These are phyloP conservation scores for Trachymyrmex cornetzi DNA, from an alignment of 1,140 invertebrate species.

Conservation along the genomic window DNA sequence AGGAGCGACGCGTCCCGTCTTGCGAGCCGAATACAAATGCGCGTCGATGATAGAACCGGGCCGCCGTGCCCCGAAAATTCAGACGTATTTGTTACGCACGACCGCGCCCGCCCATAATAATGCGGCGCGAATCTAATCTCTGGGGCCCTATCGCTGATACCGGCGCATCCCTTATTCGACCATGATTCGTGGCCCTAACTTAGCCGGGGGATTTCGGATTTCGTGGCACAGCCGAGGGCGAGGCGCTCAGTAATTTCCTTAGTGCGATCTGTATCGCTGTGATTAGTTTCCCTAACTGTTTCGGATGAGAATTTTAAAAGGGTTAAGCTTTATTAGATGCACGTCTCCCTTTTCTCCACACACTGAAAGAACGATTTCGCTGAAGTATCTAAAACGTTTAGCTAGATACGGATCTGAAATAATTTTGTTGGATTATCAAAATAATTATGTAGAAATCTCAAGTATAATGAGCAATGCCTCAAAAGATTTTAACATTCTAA, in stretches of 20 bases:
- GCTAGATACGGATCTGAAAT: too few relatives aligned
- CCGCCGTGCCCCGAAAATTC: conserved; percentile 65
- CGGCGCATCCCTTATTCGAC: conserved; percentile 38
- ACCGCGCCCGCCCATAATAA: conserved; percentile 72
- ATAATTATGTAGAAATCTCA: too few relatives aligned
- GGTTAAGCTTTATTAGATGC: neutral
- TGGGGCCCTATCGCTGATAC: conserved; percentile 65
- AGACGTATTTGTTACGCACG: conserved; percentile 72
- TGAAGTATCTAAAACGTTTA: too few relatives aligned
- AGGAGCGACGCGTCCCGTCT: conserved; percentile 51
- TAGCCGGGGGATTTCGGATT: conserved; percentile 35
- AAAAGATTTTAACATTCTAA: too few relatives aligned
- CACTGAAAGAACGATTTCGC: too few relatives aligned
- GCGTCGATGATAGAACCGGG: conserved; percentile 44
- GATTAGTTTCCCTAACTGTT: conserved; percentile 60
- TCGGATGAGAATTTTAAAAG: conserved; percentile 39
- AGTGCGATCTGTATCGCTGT: conserved; percentile 57
- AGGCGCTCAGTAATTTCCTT: conserved; percentile 54
- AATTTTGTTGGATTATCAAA: too few relatives aligned
- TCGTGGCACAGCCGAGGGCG: conserved; percentile 47
- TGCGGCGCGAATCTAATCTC: conserved; percentile 73
- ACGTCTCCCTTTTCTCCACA: neutral
- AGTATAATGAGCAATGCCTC: too few relatives aligned
- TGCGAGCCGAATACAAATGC: conserved; percentile 74
- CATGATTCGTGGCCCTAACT: conserved; percentile 39